phyloP scores from a whole-genome alignment of 1,140 invertebrate species.

The Antheraea pernyi region DNA sequence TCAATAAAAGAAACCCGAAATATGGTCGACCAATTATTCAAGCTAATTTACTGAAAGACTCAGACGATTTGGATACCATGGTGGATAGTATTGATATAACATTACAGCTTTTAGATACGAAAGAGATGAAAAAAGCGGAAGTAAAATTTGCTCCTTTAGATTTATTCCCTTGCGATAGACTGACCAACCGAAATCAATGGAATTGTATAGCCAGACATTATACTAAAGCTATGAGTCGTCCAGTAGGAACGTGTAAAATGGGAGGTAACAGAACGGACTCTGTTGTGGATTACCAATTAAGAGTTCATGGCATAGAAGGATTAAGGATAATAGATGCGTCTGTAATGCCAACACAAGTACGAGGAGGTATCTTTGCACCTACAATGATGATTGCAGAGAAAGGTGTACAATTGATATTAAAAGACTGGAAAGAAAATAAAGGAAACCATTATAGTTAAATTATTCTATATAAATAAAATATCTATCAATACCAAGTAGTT shows the following conservation, averaged over 20 bases:
- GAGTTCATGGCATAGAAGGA: conserved; percentile 70
- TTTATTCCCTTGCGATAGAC: conserved; percentile 67
- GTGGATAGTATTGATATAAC: conserved; percentile 91
- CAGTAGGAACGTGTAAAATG: conserved; percentile 81
- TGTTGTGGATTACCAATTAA: conserved; percentile 79
- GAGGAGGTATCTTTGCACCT: conserved; percentile 75
- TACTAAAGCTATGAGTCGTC: conserved; percentile 82
- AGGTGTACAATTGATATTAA: conserved; percentile 63
- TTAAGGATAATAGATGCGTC: conserved; percentile 77
- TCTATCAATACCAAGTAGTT: conserved; percentile 78
- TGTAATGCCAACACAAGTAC: conserved; percentile 74
- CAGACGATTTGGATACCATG: conserved; percentile 87
- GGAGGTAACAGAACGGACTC: conserved; percentile 75
- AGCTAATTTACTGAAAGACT: conserved; percentile 93
- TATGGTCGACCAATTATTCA: conserved; percentile 93
- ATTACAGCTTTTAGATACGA: conserved; percentile 65
- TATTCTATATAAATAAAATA: conserved; percentile 46
- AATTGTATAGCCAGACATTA: conserved; percentile 85
- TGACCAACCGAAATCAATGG: conserved; percentile 79
- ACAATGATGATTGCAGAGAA: conserved; percentile 80
- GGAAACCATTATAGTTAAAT: conserved; percentile 34
- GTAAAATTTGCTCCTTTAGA: conserved; percentile 69
- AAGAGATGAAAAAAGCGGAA: conserved; percentile 64
- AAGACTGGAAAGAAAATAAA: conserved; percentile 70
- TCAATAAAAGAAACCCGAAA: conserved; percentile 90